phyloP scores from a whole-genome alignment of 2,888 invertebrate genomes.

The Amphipyra tragopoginis region DNA sequence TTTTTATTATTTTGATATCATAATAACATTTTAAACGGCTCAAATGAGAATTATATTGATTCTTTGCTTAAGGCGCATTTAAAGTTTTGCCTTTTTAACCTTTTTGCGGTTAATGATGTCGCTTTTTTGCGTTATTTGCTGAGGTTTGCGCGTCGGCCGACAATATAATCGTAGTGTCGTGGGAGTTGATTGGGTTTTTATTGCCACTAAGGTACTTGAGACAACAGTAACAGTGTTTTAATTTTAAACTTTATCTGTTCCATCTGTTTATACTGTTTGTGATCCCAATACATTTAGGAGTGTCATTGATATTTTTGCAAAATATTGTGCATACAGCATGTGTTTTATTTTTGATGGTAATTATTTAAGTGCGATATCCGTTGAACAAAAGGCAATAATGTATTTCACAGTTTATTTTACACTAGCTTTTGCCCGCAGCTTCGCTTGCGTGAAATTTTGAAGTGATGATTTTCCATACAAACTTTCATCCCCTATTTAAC shows the following conservation, averaged over 20 bases:
- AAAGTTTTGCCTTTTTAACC: constrained; percentile 18
- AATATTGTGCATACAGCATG: background rate
- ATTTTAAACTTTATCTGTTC: constrained; percentile 37
- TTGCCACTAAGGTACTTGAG: constrained; percentile 38
- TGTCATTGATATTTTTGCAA: constrained; percentile 22
- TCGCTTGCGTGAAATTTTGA: too few species aligned
- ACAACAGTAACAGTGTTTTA: constrained; percentile 39
- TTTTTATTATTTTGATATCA: constrained; percentile 8
- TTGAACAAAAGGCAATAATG: background rate
- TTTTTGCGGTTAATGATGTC: constrained; percentile 57
- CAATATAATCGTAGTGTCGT: constrained; percentile 52
- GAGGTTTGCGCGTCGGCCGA: constrained; percentile 27
- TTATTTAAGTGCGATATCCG: background rate
- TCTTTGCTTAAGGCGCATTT: constrained; percentile 36
- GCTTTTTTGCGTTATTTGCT: constrained; percentile 39
- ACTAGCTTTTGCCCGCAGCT: background rate
- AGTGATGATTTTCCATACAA: too few species aligned
- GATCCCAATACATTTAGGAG: constrained; percentile 19
- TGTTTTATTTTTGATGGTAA: constrained; percentile 1
- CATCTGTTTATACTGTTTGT: constrained; percentile 28
- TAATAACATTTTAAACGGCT: constrained; percentile 7
- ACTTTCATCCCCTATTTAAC: too few species aligned
- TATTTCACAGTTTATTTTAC: too few species aligned
- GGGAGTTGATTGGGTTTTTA: constrained; percentile 58
- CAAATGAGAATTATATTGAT: constrained; percentile 27